A percentile compares a stretch with the other conserved stretches of the same genome.
These are phyloP conservation scores for Hestina assimilis DNA, from an alignment of 1,140 invertebrate species.

Conservation along the genomic window DNA sequence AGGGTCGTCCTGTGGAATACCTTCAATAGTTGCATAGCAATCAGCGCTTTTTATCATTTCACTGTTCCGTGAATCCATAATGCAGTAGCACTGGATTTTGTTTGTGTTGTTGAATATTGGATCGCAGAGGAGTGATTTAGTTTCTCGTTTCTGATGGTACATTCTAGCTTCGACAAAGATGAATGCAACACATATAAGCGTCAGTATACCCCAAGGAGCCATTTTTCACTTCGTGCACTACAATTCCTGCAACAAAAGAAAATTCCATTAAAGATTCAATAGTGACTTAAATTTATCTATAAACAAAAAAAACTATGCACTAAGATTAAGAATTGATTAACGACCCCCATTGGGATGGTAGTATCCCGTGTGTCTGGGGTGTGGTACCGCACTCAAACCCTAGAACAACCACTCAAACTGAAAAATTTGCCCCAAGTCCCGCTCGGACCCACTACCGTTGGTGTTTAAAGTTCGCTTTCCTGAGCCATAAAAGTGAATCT, in stretches of 20 bases:
- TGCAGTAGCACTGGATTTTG: slow-evolving; percentile 61
- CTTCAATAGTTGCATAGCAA: slow-evolving; percentile 81
- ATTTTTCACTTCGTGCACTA: slow-evolving; percentile 38
- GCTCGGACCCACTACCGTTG: too few species aligned
- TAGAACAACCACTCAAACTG: too few species aligned
- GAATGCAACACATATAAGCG: slow-evolving; percentile 42
- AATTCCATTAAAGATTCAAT: slow-evolving; percentile 6
- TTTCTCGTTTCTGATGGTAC: slow-evolving; percentile 50
- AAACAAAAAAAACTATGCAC: background rate
- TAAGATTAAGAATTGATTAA: background rate
- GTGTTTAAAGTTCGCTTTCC: too few species aligned
- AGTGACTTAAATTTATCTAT: background rate
- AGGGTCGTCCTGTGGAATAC: slow-evolving; percentile 77
- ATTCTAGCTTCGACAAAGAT: slow-evolving; percentile 44
- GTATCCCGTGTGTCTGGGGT: too few species aligned
- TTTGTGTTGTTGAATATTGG: slow-evolving; percentile 47
- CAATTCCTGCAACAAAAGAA: slow-evolving; percentile 38
- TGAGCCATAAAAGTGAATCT: too few species aligned
- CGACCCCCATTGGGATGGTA: too few species aligned
- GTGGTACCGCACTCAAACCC: too few species aligned
- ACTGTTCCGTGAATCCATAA: slow-evolving; percentile 31
- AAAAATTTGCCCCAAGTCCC: too few species aligned
- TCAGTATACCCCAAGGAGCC: slow-evolving; percentile 47
- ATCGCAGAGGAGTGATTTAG: slow-evolving; percentile 45
- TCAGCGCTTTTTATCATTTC: slow-evolving; percentile 53